Conservation (phyloP, 2,113 vertebrate species). For the Megaleporinus macrocephalus region DNA sequence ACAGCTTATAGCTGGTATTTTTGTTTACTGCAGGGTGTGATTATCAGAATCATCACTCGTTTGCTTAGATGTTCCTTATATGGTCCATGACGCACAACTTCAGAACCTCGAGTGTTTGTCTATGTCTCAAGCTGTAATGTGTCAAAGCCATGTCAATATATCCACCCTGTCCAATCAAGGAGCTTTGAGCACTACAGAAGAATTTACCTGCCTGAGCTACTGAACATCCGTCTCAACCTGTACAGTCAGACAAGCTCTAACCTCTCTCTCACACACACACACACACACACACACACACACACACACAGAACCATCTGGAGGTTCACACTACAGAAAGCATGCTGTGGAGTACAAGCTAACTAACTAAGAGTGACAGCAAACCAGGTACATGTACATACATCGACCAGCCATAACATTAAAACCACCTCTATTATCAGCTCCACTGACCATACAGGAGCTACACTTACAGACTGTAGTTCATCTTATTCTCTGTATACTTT, state of each 20-base stretch:
- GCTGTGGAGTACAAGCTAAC: no score
- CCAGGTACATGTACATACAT: no score
- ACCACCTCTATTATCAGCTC: no score
- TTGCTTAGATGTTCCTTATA: neutral
- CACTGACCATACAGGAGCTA: no score
- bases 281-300: neutral
- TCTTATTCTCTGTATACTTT: no score
- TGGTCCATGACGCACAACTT: neutral
- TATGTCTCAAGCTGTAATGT: slow-evolving; percentile 16
- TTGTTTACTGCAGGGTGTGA: no score
- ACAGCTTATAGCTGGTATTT: no score
- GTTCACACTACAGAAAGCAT: neutral
- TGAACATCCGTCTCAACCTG: slow-evolving; percentile 46
- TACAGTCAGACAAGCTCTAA: neutral
- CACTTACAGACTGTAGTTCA: no score
- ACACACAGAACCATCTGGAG: neutral
- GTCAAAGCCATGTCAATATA: slow-evolving; percentile 26
- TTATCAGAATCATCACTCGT: no score
- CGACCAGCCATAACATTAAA: no score
- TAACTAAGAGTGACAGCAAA: no score
- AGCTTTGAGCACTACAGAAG: neutral
- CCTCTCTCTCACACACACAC: neutral
- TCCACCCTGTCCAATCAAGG: slow-evolving; percentile 22
- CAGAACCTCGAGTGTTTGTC: neutral
- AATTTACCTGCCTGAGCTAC: slow-evolving; percentile 12